Conservation (phyloP, 2,113 vertebrate genomes). For the Stomatorhinus ivindoensis region DNA sequence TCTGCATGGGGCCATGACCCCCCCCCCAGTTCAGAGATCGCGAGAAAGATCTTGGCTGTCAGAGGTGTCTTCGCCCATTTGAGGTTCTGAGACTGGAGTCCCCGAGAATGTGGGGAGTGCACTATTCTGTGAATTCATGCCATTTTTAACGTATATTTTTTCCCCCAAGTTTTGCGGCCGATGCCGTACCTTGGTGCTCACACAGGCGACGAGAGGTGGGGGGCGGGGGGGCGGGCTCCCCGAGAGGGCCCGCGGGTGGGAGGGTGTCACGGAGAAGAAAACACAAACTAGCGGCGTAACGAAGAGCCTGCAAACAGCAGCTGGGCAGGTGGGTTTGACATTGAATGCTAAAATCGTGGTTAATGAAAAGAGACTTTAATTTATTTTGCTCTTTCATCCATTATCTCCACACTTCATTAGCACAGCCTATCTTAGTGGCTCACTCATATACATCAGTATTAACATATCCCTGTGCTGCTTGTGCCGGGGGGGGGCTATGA, state of each 20-base stretch:
- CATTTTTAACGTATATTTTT: neutral
- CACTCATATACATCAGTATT: constrained; percentile 1
- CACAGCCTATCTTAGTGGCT: constrained; percentile 9
- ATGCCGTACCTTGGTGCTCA: neutral
- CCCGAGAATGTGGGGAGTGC: neutral
- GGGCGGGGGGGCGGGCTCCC: neutral
- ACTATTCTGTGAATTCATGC: neutral
- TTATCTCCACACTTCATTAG: constrained; percentile 13
- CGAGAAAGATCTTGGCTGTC: neutral
- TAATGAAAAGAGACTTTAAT: constrained; percentile 10
- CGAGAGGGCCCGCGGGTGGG: neutral
- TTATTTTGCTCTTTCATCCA: constrained; percentile 17
- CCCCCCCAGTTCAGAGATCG: no score
- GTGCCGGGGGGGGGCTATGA: neutral
- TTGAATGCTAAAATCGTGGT: neutral
- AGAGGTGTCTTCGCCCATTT: neutral
- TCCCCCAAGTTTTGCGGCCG: neutral
- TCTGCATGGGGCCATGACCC: neutral
- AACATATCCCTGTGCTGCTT: neutral
- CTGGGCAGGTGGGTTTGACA: constrained; percentile 15
- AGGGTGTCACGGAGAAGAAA: neutral
- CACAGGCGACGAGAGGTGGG: neutral
- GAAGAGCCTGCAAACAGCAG: neutral
- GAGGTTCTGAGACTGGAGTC: neutral
- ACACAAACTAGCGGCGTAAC: neutral